Conservation (phyloP, 2,113 vertebrate species). For the Sinocyclocheilus grahami region DNA sequence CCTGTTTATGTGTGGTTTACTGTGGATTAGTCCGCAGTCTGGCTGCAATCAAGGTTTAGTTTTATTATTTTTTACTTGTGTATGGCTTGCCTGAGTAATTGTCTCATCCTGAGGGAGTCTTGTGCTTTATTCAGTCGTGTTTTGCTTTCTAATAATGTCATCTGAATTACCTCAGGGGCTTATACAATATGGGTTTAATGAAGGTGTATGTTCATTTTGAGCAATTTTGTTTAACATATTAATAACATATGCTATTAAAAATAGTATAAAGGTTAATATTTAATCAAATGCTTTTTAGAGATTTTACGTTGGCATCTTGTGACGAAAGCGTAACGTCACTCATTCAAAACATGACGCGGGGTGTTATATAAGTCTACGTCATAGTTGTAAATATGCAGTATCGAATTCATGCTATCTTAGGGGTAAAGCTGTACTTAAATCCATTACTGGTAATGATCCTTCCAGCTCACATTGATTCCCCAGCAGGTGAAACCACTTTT, state of each 20-base stretch:
- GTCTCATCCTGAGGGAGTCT: background rate
- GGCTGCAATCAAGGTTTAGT: background rate
- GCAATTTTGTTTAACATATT: background rate
- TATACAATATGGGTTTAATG: background rate
- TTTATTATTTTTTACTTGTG: background rate
- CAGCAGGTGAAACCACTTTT: constrained; percentile 2
- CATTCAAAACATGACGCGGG: background rate
- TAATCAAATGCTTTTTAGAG: background rate
- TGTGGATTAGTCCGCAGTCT: constrained; percentile 29
- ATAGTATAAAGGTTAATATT: background rate
- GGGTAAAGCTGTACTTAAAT: background rate
- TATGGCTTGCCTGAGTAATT: background rate
- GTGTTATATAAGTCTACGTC: background rate
- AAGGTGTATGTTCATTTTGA: background rate
- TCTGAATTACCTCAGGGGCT: background rate
- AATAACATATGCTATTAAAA: background rate
- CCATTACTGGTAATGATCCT: background rate
- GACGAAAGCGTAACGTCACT: background rate
- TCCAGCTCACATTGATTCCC: background rate
- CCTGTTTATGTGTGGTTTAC: constrained; percentile 29
- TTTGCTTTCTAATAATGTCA: background rate
- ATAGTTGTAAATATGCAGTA: background rate
- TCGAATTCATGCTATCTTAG: background rate
- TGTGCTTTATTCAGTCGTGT: background rate
- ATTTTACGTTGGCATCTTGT: background rate